Percentiles rank a stretch among this genome's conserved stretches.
These are phyloP conservation scores for Leptestheria dahalacensis DNA, from an alignment of 1,140 invertebrate genomes.

Conservation along the genomic window DNA sequence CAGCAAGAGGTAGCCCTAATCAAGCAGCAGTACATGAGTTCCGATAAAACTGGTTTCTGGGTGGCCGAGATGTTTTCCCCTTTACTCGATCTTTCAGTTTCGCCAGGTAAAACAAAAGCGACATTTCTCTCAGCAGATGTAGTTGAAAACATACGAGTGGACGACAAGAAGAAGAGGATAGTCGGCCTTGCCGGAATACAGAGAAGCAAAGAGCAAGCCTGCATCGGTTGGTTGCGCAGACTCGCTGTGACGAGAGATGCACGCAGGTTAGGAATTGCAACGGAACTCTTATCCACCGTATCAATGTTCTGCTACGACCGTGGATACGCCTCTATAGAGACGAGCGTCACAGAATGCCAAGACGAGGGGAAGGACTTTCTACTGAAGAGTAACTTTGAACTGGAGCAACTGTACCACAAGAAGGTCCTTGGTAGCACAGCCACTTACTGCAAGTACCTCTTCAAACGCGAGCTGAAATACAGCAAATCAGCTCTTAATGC, in stretches of 20 bases:
- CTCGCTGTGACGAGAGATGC: constrained; percentile 33
- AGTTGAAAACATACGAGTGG: constrained; percentile 11
- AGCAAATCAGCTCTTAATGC: constrained; percentile 2
- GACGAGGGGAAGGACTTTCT: constrained; percentile 33
- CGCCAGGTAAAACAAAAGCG: constrained; percentile 22
- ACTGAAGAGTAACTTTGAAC: constrained; percentile 36
- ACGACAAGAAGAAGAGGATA: constrained; percentile 20
- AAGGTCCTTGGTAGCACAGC: constrained; percentile 26
- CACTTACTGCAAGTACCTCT: constrained; percentile 2
- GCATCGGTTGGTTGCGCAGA: constrained; percentile 36
- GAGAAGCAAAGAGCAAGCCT: constrained; percentile 29
- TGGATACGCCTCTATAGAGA: constrained; percentile 32
- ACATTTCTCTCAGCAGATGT: constrained; percentile 16
- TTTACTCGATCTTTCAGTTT: constrained; percentile 24
- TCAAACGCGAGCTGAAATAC: constrained; percentile 2
- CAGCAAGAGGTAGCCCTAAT: constrained; percentile 31
- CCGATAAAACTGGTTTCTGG: constrained; percentile 34
- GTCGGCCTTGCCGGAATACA: constrained; percentile 33
- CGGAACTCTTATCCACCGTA: constrained; percentile 28
- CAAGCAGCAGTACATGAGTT: constrained; percentile 30
- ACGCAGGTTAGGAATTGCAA: constrained; percentile 31
- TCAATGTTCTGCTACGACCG: constrained; percentile 33
- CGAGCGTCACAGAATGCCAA: constrained; percentile 36
- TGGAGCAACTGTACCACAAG: constrained; percentile 36
- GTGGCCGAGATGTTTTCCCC: constrained; percentile 34